phyloP scores from a whole-genome alignment of 1,140 invertebrate species.

The Teleopsis dalmanni region DNA sequence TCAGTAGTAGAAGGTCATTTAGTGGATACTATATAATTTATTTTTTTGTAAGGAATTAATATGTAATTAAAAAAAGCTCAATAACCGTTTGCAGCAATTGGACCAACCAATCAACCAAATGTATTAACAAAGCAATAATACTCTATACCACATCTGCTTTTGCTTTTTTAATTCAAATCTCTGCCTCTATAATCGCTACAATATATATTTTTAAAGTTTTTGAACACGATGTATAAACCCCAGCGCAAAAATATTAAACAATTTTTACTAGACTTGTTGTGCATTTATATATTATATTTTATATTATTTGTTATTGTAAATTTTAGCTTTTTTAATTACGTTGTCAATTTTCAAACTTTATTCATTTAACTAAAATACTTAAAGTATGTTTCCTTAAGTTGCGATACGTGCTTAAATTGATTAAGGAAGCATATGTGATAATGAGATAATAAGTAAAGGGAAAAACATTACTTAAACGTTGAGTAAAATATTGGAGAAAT shows the following conservation, averaged over 20 bases:
- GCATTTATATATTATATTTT: slow-evolving; percentile 1
- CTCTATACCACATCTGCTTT: slow-evolving; percentile 2
- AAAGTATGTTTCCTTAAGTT: slow-evolving; percentile 8
- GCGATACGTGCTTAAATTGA: not conserved
- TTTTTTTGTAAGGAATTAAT: slow-evolving; percentile 2
- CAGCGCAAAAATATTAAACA: slow-evolving; percentile 3
- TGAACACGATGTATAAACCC: not conserved
- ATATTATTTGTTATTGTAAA: not conserved
- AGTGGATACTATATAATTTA: slow-evolving; percentile 47
- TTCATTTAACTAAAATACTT: too few species aligned
- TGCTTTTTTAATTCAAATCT: not conserved
- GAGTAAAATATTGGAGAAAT: too few species aligned
- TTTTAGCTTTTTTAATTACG: not conserved
- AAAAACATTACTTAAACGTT: too few species aligned
- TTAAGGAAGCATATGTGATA: slow-evolving; percentile 38
- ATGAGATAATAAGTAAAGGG: slow-evolving; percentile 39
- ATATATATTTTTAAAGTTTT: not conserved
- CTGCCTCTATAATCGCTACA: not conserved
- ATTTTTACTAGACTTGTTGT: not conserved
- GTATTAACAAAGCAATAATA: slow-evolving; percentile 8
- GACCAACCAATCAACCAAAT: slow-evolving; percentile 3
- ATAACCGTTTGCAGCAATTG: not conserved
- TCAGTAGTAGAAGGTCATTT: slow-evolving; percentile 70
- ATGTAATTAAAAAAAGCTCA: not conserved
- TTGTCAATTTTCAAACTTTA: too few species aligned